Base-by-base conservation (phyloP, 2,888 invertebrate genomes). In the Drosophila meridiana region DNA sequence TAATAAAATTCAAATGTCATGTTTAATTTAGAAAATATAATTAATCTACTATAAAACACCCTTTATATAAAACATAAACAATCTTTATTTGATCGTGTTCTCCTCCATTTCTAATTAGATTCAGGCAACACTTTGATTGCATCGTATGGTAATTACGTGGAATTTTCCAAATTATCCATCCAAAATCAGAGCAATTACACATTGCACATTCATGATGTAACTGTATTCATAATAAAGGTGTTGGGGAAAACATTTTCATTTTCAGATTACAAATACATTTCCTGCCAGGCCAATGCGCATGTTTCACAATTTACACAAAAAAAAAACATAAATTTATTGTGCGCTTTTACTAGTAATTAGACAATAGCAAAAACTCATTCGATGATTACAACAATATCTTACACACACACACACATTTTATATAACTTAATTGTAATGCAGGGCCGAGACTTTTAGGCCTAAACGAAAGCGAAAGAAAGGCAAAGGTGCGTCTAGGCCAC, bases 341-440 rank as follows among this genome's bases (percentile, higher is more conserved):
- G 64, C 66, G 59, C 61, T 82, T 75, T 69, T 73, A 64, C 42
- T 53, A 56, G 50, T 80, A 83, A 83, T 85, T 83, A 85, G 63
- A 80, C 80, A 76, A 71, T 69, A 72, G 72, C 67, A 82, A 73
- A 79, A 82, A 71, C 61, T 50, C 69, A 71, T 78, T 78, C 68
- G 55, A 57, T 70, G 76, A 73, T 83, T 82, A 59, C 67, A 59
- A 74, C 67, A 69, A 69, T 59, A 53, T 32, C 40, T 34, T 34
- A 64, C 45, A 59, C 59, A 64, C 50, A 63, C 57, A 72, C 48
- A 45, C 48, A 69, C 42, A 58, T 20, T 59, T 78, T 78, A 76
- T 79, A 76, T 78, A 78, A 78, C 72, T 72, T 65, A 59, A 76
- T 79, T 79, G 76, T 50, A 50, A 47, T 50, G 69, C 14, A 72